Conservation (phyloP, 2,113 vertebrate species). For the Burhinus bistriatus region DNA sequence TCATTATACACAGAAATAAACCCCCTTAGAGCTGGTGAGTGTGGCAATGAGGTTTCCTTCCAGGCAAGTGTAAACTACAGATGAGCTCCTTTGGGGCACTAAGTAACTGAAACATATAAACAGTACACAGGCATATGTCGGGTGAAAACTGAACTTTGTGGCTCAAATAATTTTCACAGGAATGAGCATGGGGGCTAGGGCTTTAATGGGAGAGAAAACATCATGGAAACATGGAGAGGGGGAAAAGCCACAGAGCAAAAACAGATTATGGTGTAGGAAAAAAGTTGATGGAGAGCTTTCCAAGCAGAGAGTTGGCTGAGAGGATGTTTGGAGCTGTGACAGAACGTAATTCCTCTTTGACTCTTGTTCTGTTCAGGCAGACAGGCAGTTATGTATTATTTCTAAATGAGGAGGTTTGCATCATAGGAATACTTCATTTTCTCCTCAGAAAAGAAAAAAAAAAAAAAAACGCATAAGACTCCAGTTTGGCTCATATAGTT, state of each 20-base stretch:
- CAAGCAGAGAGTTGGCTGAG: conserved; percentile 9
- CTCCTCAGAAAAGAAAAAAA: not conserved
- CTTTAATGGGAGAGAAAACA: not conserved
- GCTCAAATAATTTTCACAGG: not conserved
- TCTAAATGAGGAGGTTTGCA: not conserved
- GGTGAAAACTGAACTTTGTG: not conserved
- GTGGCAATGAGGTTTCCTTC: not conserved
- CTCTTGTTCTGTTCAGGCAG: not conserved
- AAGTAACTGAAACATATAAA: not conserved
- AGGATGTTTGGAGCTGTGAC: conserved; percentile 23
- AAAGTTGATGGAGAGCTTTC: not conserved
- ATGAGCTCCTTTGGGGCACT: not conserved
- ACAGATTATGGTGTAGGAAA: not conserved
- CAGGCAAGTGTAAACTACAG: not conserved
- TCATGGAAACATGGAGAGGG: not conserved
- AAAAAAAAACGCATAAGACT: not conserved
- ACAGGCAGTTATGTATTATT: conserved; percentile 10
- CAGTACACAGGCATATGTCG: not conserved
- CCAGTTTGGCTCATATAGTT: not conserved
- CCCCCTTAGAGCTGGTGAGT: not conserved
- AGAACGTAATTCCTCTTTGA: conserved; percentile 13
- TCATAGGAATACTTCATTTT: conserved; percentile 5
- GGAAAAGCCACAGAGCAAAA: not conserved
- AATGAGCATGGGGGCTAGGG: not conserved
- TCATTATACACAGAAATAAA: not conserved